phyloP scores from a whole-genome alignment of 2,888 invertebrate genomes.

The Parasteatoda lunata region DNA sequence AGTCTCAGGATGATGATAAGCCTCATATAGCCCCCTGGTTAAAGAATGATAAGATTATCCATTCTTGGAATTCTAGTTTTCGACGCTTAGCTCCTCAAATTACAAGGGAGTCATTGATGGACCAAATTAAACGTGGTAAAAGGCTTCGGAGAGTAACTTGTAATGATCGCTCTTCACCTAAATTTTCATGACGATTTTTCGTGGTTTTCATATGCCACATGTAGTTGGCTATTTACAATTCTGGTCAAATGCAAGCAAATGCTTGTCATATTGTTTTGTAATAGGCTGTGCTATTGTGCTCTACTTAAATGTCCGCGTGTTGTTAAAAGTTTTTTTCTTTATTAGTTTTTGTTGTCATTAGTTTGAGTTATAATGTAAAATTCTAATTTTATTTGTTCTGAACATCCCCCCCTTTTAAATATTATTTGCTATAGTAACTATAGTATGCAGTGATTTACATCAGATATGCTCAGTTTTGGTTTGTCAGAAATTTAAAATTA shows the following conservation, averaged over 20 bases:
- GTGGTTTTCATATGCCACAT: slow-evolving; percentile 69
- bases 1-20: slow-evolving; percentile 38
- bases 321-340: too few relatives aligned
- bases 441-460: too few relatives aligned
- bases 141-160: slow-evolving; percentile 81
- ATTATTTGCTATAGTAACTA: too few relatives aligned
- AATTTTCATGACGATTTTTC: slow-evolving; percentile 65
- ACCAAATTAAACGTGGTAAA: slow-evolving; percentile 92
- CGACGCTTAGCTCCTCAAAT: slow-evolving; percentile 83
- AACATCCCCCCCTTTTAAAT: too few relatives aligned
- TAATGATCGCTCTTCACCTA: slow-evolving; percentile 68
- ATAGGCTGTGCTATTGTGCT: too few relatives aligned
- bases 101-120: slow-evolving; percentile 92
- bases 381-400: too few relatives aligned
- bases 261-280: too few relatives aligned
- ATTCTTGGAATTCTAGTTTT: slow-evolving; percentile 80
- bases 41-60: slow-evolving; percentile 47
- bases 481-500: too few relatives aligned
- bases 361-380: too few relatives aligned
- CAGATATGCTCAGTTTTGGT: too few relatives aligned
- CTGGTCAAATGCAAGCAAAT: slow-evolving; percentile 12
- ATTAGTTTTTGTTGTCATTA: too few relatives aligned
- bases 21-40: slow-evolving; percentile 39
- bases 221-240: slow-evolving; percentile 43
- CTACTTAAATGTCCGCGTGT: too few relatives aligned